A percentile compares a stretch with the other conserved stretches of the same genome.
Conservation (phyloP, 2,888 invertebrate genomes). For the Eudasyphora cyanicolor region DNA sequence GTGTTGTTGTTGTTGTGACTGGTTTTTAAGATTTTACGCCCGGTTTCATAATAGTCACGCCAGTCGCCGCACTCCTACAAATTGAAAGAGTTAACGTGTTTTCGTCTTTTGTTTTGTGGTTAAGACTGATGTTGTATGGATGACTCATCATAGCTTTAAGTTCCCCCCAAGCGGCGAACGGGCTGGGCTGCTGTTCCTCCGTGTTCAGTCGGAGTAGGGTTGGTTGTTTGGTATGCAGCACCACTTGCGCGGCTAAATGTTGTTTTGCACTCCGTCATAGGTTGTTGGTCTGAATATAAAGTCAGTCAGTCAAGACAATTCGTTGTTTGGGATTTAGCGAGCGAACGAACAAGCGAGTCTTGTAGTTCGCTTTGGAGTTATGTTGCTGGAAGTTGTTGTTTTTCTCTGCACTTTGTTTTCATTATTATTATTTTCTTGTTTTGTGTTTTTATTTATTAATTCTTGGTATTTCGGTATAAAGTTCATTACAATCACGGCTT, state of each 20-base stretch:
- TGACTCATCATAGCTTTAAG: slow-evolving; percentile 55
- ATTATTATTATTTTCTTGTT: slow-evolving; percentile 23
- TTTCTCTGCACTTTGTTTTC: slow-evolving; percentile 43
- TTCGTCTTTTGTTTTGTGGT: slow-evolving; percentile 15
- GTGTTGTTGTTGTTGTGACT: neutral
- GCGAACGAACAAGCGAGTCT: too few relatives aligned
- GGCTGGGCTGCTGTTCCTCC: neutral
- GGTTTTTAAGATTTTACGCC: neutral
- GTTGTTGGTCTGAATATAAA: slow-evolving; percentile 49
- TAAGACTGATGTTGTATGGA: too few relatives aligned
- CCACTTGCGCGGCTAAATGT: slow-evolving; percentile 35
- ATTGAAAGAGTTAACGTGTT: neutral
- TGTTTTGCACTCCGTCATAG: slow-evolving; percentile 25
- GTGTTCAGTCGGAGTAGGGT: slow-evolving; percentile 1
- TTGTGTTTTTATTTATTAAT: slow-evolving; percentile 24
- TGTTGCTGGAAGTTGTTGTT: slow-evolving; percentile 23
- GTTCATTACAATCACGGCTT: slow-evolving; percentile 39
- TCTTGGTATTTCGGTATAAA: slow-evolving; percentile 42
- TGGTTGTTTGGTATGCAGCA: slow-evolving; percentile 56
- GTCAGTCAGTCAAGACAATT: neutral
- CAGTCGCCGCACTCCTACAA: neutral
- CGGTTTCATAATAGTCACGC: neutral
- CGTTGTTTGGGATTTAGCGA: slow-evolving; percentile 8
- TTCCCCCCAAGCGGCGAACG: too few relatives aligned
- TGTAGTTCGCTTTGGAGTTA: neutral